Base-by-base conservation (phyloP, 30 jellyfish, hydroid and myxozoan species). In the Turritopsis dohrnii region DNA sequence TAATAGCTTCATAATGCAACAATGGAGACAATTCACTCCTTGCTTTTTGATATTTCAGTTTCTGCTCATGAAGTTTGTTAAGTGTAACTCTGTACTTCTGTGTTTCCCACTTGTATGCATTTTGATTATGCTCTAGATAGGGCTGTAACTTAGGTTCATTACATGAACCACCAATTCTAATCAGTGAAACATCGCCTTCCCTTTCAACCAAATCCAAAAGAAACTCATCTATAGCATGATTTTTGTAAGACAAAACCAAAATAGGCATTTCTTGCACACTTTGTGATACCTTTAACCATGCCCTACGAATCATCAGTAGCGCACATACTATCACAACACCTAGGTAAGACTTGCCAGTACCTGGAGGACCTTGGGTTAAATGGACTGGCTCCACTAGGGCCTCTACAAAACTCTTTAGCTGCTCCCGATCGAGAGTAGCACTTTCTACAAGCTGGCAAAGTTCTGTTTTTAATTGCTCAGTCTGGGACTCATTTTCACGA, bases 291-390 rank as follows among this genome's bases (percentile, higher is more conserved):
- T 22, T 8, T 18, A 22, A 26, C 84, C 84, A 76, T 29, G 53
- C 27, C 18, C 53, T 19, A 3, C 76, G 84, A 52, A 76, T 76
- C 72, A 76, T 76, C 5, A 76, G 5, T 22, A 76, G 28, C 19
- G 84, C 84, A 1, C 76, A 24, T 18, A 76, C 84, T 18, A 76
- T 76, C 1, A 76, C 84, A 52, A 76, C 84, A 1, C 84, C 84
- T 20, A 76, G 69, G 53, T 76, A 76, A 20, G 84, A 76, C 28
- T 76, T 76, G 21, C 84, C 84, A 8, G 84, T 76, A 9, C 84
- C 84, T 23, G 84, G 84, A 22, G 84, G 84, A 16, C 84, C 84
- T 76, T 76, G 84, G 1, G 84, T 76, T 28, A 76, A 54, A 76
- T 76, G 84, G 53, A 76, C 84, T 8, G 84, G 84, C 53, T 76